A percentile compares a stretch with the other conserved stretches of the same genome.
phyloP scores from a whole-genome alignment of 2,888 invertebrate genomes.

The Trissonchulus sp. region DNA sequence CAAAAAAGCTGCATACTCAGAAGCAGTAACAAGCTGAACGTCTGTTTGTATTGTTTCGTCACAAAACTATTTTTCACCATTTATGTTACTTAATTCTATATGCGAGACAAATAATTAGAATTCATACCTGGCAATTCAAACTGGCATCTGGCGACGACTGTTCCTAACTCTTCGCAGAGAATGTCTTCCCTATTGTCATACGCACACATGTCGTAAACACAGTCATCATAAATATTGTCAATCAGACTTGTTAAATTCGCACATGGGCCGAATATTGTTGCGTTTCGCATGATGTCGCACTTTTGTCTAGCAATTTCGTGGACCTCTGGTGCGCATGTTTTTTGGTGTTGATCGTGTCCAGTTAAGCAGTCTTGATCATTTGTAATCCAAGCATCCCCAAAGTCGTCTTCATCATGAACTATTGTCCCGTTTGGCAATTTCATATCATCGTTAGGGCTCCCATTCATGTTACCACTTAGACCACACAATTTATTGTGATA shows the following conservation, averaged over 20 bases:
- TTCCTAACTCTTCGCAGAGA: conserved; percentile 12
- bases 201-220: conserved; percentile 42
- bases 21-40: too few relatives aligned
- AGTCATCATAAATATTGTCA: conserved; percentile 36
- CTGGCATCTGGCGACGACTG: not conserved
- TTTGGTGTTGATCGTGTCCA: not conserved
- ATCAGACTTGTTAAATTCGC: not conserved
- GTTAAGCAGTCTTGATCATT: not conserved
- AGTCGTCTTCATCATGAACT: not conserved
- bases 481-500: conserved; percentile 43
- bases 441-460: conserved; percentile 41
- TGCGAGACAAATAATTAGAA: too few relatives aligned
- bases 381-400: conserved; percentile 6
- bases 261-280: conserved; percentile 3
- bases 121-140: not conserved
- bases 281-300: not conserved
- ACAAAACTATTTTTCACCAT: too few relatives aligned
- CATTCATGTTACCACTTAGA: conserved; percentile 42
- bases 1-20: too few relatives aligned
- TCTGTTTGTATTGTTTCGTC: too few relatives aligned
- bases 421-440: conserved; percentile 31
- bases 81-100: too few relatives aligned
- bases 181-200: not conserved
- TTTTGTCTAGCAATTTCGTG: not conserved
- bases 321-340: not conserved